Percentiles rank a stretch among this genome's conserved stretches.
phyloP scores from a whole-genome alignment of 2,113 vertebrate species.

The Cavia porcellus region DNA sequence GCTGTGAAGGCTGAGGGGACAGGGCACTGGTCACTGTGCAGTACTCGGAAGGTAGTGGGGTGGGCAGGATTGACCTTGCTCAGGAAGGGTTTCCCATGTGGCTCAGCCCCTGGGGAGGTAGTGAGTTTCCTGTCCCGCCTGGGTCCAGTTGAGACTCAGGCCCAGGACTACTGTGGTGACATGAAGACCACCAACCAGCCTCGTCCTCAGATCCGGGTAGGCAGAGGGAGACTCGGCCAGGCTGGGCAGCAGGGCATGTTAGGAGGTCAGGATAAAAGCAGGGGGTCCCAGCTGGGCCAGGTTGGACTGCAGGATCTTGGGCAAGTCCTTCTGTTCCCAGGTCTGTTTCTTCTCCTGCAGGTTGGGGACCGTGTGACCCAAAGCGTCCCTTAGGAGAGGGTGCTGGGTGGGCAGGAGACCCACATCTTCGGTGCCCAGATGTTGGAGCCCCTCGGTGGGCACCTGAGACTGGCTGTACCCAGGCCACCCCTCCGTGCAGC shows the following conservation, averaged over 20 bases:
- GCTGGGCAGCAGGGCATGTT: not conserved
- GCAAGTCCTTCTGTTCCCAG: not conserved
- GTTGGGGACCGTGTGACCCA: not conserved
- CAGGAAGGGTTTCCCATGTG: not conserved
- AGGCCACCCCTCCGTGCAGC: not conserved
- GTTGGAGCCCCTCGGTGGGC: not conserved
- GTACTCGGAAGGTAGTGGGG: not conserved
- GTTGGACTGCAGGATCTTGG: not conserved
- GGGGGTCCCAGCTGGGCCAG: not conserved
- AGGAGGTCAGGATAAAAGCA: not conserved
- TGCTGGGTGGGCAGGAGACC: not conserved
- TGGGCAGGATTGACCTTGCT: not conserved
- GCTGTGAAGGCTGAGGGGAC: not conserved
- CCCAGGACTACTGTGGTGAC: not conserved
- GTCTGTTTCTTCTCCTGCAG: not conserved
- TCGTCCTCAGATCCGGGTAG: not conserved
- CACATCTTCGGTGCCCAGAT: not conserved
- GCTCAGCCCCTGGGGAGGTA: accelerated
- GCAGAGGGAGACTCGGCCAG: not conserved
- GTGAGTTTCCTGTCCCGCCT: not conserved
- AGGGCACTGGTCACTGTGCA: not conserved
- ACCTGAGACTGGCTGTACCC: not conserved
- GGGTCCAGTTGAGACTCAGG: not conserved
- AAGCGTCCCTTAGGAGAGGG: not conserved
- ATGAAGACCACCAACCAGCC: not conserved